Evolutionary conservation across 2,888 invertebrate genomes (phyloP).

Genomic region (Pasiphila rectangulata): DNA sequence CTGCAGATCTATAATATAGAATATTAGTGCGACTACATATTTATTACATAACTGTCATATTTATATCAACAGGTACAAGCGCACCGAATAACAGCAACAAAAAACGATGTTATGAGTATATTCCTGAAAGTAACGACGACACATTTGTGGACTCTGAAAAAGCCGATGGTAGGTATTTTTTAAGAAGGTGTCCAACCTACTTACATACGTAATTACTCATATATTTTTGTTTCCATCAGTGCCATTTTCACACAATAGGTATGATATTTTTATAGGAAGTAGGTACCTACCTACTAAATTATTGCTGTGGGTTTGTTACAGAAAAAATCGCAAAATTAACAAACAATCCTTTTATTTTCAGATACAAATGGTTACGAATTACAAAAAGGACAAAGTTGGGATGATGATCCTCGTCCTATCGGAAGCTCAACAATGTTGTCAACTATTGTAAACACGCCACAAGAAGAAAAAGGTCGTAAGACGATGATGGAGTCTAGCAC

Average conservation of each 20-base stretch:
- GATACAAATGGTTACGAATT: not conserved
- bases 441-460: not conserved
- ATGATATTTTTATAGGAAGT: not conserved
- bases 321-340: not conserved
- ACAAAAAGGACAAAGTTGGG: not conserved
- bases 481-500: not conserved
- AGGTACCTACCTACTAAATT: not conserved
- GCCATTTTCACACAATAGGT: too few relatives aligned
- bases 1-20: too few relatives aligned
- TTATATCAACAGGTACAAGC: not conserved
- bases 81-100: not conserved
- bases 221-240: too few relatives aligned
- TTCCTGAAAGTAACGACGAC: not conserved
- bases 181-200: not conserved
- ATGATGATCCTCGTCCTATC: not conserved
- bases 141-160: not conserved
- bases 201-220: not conserved
- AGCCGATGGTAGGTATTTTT: not conserved
- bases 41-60: too few relatives aligned
- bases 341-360: conserved; percentile 1
- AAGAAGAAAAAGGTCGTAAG: not conserved
- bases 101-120: not conserved
- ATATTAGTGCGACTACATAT: too few relatives aligned
- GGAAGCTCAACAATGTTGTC: not conserved
- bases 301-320: not conserved